phyloP scores from a whole-genome alignment of 2,797 vertebrate species.

The Sebastes nivosus region DNA sequence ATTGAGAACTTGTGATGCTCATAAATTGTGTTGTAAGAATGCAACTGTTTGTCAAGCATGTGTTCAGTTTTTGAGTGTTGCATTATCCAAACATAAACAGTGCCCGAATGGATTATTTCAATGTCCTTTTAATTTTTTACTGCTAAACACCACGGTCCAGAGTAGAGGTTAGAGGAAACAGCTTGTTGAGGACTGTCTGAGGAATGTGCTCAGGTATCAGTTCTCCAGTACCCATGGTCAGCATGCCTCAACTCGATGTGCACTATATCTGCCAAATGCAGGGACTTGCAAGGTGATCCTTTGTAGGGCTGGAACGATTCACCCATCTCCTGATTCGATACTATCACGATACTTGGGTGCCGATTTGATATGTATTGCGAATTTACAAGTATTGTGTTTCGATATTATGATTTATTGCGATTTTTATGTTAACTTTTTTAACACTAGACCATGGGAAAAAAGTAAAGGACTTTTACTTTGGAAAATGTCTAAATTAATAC shows the following conservation, averaged over 20 bases:
- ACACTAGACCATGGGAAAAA: no score
- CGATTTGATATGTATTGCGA: no score
- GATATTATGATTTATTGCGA: no score
- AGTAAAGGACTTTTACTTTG: no score
- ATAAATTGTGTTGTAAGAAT: not conserved
- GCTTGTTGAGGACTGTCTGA: conserved; percentile 56
- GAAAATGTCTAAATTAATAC: no score
- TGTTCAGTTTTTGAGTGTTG: not conserved
- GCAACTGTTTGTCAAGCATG: not conserved
- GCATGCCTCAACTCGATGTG: conserved; percentile 31
- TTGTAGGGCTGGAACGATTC: no score
- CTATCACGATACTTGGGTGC: no score
- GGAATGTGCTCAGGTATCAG: conserved; percentile 57
- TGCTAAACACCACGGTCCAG: not conserved
- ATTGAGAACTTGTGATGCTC: not conserved
- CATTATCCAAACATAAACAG: not conserved
- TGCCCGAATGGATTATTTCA: not conserved
- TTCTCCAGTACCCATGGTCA: conserved; percentile 2
- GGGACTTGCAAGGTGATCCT: not conserved
- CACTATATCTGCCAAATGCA: not conserved
- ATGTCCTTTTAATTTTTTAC: not conserved
- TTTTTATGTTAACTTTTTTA: no score
- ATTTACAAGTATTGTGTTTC: no score
- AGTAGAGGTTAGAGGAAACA: not conserved
- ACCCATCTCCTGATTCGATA: no score